Evolutionary conservation across 2,113 vertebrate species (phyloP).

Genomic region (Elachura formosa): DNA sequence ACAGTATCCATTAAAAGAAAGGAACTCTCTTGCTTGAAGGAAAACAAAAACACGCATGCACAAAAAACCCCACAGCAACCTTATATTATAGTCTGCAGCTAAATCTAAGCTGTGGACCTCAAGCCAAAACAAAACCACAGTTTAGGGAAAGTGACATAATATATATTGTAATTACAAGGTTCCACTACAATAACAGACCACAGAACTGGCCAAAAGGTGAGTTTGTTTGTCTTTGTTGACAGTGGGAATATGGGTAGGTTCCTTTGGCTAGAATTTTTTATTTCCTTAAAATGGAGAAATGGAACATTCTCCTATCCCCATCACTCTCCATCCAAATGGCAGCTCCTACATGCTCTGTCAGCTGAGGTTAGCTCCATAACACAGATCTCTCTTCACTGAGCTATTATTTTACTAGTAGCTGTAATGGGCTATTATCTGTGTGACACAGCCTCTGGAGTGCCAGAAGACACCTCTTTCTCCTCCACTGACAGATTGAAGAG

Average conservation of each 20-base stretch:
- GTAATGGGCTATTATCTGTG: background rate
- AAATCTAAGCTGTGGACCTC: background rate
- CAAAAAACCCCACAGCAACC: background rate
- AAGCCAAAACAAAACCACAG: background rate
- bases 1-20: background rate
- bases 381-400: background rate
- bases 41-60: background rate
- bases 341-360: background rate
- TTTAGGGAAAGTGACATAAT: background rate
- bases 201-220: background rate
- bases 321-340: background rate
- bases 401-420: background rate
- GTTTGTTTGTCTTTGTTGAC: background rate
- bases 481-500: background rate
- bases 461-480: background rate
- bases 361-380: background rate
- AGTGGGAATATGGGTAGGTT: background rate
- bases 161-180: background rate
- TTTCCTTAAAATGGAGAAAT: background rate
- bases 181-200: background rate
- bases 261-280: background rate
- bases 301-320: background rate
- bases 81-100: background rate
- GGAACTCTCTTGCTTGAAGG: background rate
- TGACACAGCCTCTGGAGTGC: background rate